Conservation (phyloP, 2,888 invertebrate species). For the Polyommatus iphigenia region DNA sequence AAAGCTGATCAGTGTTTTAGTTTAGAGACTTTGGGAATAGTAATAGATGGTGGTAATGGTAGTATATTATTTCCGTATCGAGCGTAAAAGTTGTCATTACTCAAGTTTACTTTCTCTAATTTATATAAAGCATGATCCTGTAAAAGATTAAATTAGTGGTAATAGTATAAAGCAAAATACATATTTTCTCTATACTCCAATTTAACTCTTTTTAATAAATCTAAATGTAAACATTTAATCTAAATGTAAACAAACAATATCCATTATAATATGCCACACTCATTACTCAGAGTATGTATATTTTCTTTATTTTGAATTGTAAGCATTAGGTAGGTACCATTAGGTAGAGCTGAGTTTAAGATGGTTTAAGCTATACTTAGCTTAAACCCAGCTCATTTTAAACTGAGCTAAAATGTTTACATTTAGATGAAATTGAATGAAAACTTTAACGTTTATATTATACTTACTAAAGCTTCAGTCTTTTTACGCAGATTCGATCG, state of each 20-base stretch:
- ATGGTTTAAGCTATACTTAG: too few relatives aligned
- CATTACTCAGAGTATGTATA: too few relatives aligned
- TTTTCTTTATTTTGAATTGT: too few relatives aligned
- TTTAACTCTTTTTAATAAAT: neutral
- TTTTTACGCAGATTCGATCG: conserved; percentile 88
- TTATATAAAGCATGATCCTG: conserved; percentile 57
- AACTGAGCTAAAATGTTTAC: neutral
- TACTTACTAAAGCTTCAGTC: conserved; percentile 83
- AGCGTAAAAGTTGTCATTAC: conserved; percentile 72
- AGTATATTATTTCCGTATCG: conserved; percentile 75
- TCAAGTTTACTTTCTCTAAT: conserved; percentile 45
- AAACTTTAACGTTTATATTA: neutral
- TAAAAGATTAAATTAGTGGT: conserved; percentile 51
- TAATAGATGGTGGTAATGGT: conserved; percentile 70
- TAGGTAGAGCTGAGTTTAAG: too few relatives aligned
- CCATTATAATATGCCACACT: too few relatives aligned
- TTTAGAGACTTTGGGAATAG: conserved; percentile 72
- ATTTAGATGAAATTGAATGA: neutral
- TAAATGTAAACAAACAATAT: too few relatives aligned
- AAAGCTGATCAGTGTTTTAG: conserved; percentile 50
- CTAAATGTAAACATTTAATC: neutral
- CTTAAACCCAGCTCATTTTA: neutral
- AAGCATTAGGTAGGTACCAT: too few relatives aligned
- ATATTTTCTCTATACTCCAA: neutral
- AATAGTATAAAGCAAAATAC: conserved; percentile 24